phyloP scores from a whole-genome alignment of 2,797 vertebrate species.

The Pangasius mekongensis region DNA sequence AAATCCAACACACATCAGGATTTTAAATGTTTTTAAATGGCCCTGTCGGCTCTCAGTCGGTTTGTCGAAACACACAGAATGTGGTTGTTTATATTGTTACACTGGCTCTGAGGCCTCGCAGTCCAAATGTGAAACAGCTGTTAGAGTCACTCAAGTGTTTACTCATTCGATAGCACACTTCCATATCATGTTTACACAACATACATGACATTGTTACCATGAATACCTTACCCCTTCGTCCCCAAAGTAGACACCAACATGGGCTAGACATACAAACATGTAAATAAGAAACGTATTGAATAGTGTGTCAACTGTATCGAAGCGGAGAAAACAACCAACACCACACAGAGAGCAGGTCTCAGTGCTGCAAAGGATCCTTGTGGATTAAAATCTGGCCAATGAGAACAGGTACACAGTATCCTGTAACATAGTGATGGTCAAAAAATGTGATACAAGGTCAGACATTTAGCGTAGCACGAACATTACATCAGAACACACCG shows the following conservation, averaged over 20 bases:
- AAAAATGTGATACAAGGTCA: background rate
- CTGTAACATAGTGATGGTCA: background rate
- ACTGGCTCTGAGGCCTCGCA: background rate
- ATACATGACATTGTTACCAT: background rate
- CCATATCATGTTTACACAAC: background rate
- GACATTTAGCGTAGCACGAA: background rate
- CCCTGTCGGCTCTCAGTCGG: background rate
- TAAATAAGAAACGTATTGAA: background rate
- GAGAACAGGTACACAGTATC: no score
- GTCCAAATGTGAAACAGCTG: conserved; percentile 14
- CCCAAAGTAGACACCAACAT: background rate
- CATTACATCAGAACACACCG: background rate
- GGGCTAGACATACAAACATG: background rate
- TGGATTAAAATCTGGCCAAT: background rate
- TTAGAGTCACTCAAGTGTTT: background rate
- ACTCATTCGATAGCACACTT: background rate
- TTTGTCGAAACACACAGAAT: conserved; percentile 9
- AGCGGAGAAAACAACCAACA: background rate
- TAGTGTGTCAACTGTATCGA: background rate
- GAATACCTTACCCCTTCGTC: background rate
- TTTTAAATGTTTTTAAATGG: background rate
- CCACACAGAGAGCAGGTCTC: background rate
- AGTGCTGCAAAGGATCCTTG: background rate
- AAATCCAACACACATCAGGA: background rate
- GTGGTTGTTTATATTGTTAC: conserved; percentile 16